Base-by-base conservation (phyloP, 2,797 vertebrate species). In the Acanthurus leucopareius region DNA sequence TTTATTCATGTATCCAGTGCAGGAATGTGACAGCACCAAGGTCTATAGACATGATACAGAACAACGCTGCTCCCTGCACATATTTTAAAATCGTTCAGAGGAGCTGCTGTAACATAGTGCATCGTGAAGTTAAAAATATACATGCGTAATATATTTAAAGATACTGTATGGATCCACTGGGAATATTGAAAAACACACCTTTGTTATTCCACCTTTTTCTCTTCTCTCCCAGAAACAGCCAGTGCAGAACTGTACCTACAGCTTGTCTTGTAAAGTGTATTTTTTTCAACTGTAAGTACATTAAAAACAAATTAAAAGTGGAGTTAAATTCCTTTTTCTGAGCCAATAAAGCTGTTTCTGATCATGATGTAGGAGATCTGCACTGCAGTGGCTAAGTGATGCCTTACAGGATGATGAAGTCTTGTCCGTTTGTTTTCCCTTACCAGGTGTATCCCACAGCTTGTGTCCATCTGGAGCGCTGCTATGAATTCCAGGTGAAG, bases 401-500 rank as follows among this genome's bases (percentile, higher is more conserved):
- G 38, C 22, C 28, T n/a, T 28, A 47, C 22, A 57, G 38, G 52
- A n/a, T 15, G 40, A 3, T 19, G 28, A 9, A 58, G 0, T 10
- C 16, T 14, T 13, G 10, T 32, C 69, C 53, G 67, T 72, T 60
- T 62, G 16, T 45, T 51, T 32, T 72, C 58, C 59, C 58, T 61
- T 35, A 61, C 61, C 80, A 87, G 83, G 84, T 91, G 79, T 53
- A 87, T 69, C 80, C 85, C 77, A 70, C 58, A 59, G 65, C 69
- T 64, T 19, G 57, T 74, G 56, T 86, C 45, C 77, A 69, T 84
- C 64, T 83, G 40, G 13, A 68, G 72, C 4, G 11, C 70, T 66
- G 65, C 66, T 54, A 2, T 13, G 28, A 77, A 86, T 89, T 91
- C 84, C 88, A 92, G 84, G 77, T 88, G 69, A 93, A 80, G 76